These are phyloP conservation scores for Leptodactylus fallax DNA, from an alignment of 2,797 vertebrate species.

Conservation along the genomic window DNA sequence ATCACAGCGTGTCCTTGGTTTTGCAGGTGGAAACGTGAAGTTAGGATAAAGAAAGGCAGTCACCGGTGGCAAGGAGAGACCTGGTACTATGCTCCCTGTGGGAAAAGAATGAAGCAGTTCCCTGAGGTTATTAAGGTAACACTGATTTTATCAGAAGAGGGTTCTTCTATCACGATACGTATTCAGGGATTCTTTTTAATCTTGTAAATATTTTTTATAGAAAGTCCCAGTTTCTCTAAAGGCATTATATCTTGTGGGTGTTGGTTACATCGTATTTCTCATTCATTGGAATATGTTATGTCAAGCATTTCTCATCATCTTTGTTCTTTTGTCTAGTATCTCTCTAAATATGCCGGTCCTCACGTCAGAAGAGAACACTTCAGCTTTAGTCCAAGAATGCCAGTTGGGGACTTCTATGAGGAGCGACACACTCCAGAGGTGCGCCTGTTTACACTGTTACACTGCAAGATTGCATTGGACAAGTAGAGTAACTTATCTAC, in stretches of 20 bases:
- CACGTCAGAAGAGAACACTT: slow-evolving; percentile 92
- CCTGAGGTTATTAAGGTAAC: slow-evolving; percentile 95
- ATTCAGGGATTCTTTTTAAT: not conserved
- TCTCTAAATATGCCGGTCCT: slow-evolving; percentile 86
- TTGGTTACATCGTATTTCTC: no score
- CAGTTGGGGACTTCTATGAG: slow-evolving; percentile 95
- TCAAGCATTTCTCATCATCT: not conserved
- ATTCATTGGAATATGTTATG: not conserved
- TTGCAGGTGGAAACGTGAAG: slow-evolving; percentile 90
- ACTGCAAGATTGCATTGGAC: no score
- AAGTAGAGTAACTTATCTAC: no score
- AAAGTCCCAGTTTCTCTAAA: not conserved
- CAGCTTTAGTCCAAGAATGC: slow-evolving; percentile 98
- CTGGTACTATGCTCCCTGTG: slow-evolving; percentile 97
- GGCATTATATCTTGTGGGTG: not conserved
- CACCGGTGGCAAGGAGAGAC: slow-evolving; percentile 95
- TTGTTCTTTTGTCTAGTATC: slow-evolving; percentile 78
- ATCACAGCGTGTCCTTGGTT: not conserved
- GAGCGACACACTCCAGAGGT: slow-evolving; percentile 91
- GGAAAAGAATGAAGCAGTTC: slow-evolving; percentile 97
- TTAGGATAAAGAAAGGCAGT: slow-evolving; percentile 88
- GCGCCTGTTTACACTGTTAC: slow-evolving; percentile 54
- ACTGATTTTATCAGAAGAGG: accelerated
- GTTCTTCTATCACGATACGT: not conserved
- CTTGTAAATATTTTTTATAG: not conserved